Base-by-base conservation (phyloP, 2,797 vertebrate genomes). In the Tadarida brasiliensis region DNA sequence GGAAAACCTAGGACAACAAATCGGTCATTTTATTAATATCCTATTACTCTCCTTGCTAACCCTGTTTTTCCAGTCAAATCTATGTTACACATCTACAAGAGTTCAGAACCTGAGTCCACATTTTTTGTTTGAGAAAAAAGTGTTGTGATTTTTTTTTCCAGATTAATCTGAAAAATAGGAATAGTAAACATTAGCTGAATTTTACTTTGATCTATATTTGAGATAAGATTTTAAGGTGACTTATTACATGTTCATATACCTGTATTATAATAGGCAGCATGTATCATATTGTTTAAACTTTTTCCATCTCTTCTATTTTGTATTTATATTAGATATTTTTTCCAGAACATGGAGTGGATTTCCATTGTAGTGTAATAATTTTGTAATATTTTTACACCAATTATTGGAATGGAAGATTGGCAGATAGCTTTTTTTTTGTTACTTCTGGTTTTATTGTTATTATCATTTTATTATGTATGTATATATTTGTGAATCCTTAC, bases 1-100 rank as follows among this genome's bases (percentile, higher is more conserved):
- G 96, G 89, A 97, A 96, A 96, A 84, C 92, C 95, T 87, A 95
- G 94, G 93, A 96, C 94, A 97, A 95, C 95, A 96, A 97, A 95
- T 94, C 15, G 95, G 95, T 95, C 89, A 81, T 94, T 95, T 96
- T 96, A 93, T 97, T 97, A 97, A 97, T 97, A 96, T 87, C 89
- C 61, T 80, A 61, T 94, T 89, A 94, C 94, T 90, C 73, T 95
- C 49, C 47, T 89, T 84, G 80, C 85, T 94, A 95, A 70, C 96
- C 61, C 70, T 94, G 91, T 89, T 97, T 95, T 97, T 96, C 95
- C 89, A 95, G 70, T 35, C 84, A 83, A 83, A 87, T 97, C 96
- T 96, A 86, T 96, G 76, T 89, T 96, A 89, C 35, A 85, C 92
- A 88, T 95, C 91, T 88, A 44, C 11, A 33, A 57, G 88, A 78